Conservation (phyloP, 2,888 invertebrate species). For the Agrochola macilenta region DNA sequence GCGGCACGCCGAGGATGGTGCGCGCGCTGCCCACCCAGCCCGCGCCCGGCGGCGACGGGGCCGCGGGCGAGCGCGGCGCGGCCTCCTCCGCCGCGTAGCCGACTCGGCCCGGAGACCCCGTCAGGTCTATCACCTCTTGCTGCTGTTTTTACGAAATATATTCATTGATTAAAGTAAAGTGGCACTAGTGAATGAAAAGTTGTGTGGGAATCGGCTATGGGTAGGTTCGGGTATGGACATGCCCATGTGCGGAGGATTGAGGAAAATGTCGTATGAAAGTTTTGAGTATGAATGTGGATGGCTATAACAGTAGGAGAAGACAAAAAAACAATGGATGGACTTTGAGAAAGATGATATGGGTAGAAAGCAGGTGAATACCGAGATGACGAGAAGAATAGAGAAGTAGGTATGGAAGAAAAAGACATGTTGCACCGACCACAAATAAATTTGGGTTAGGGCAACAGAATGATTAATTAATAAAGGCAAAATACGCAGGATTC, state of each 20-base stretch:
- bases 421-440: too few species aligned
- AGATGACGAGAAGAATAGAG: neutral
- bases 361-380: neutral
- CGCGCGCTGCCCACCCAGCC: constrained; percentile 54
- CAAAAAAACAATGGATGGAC: neutral
- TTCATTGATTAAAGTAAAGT: neutral
- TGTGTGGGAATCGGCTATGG: neutral
- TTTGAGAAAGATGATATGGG: neutral
- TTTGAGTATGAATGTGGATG: neutral
- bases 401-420: neutral
- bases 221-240: neutral
- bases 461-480: neutral
- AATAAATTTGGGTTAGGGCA: neutral
- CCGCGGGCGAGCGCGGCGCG: constrained; percentile 16
- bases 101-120: constrained; percentile 74
- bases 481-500: neutral
- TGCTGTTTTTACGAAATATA: constrained; percentile 58
- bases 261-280: neutral
- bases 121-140: constrained; percentile 85
- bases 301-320: too few species aligned
- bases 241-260: too few species aligned
- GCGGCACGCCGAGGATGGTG: constrained; percentile 55
- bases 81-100: constrained; percentile 48
- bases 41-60: constrained; percentile 1
- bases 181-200: neutral